Percentiles rank a stretch among this genome's conserved stretches.
Evolutionary conservation across 2,888 invertebrate species (phyloP).

Genomic region (Leptinotarsa haldemani): DNA sequence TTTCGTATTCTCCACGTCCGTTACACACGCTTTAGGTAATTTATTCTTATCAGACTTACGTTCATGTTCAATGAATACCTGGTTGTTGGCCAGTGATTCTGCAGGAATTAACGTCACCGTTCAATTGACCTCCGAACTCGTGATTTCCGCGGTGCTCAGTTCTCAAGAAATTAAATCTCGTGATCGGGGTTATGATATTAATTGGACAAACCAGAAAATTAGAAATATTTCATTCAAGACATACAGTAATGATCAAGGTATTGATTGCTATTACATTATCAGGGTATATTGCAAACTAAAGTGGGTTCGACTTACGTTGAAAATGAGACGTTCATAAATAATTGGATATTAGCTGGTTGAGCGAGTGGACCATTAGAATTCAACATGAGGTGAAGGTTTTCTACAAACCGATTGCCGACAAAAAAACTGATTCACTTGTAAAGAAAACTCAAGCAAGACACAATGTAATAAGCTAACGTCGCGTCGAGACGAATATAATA

Average conservation of each 20-base stretch:
- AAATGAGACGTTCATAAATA: too few relatives aligned
- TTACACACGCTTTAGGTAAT: neutral
- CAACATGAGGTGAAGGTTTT: too few relatives aligned
- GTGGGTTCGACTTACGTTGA: too few relatives aligned
- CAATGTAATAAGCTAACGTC: too few relatives aligned
- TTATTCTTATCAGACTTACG: neutral
- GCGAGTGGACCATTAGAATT: too few relatives aligned
- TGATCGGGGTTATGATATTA: slow-evolving; percentile 13
- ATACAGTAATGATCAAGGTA: neutral
- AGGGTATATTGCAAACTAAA: too few relatives aligned
- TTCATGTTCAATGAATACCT: slow-evolving; percentile 5
- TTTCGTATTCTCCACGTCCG: neutral
- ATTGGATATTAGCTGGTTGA: too few relatives aligned
- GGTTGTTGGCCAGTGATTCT: slow-evolving; percentile 7
- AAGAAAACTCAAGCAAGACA: too few relatives aligned
- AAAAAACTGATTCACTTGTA: too few relatives aligned
- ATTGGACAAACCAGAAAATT: slow-evolving; percentile 17
- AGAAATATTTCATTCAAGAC: slow-evolving; percentile 1
- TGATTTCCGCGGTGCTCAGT: slow-evolving; percentile 15
- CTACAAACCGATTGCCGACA: too few relatives aligned
- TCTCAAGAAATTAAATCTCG: slow-evolving; percentile 13
- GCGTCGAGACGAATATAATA: too few relatives aligned
- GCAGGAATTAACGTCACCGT: slow-evolving; percentile 17
- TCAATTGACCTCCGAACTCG: slow-evolving; percentile 17
- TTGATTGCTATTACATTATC: too few relatives aligned